These are phyloP conservation scores for Caenorhabditis imperialis DNA, from an alignment of 2,888 invertebrate species.

Conservation along the genomic window DNA sequence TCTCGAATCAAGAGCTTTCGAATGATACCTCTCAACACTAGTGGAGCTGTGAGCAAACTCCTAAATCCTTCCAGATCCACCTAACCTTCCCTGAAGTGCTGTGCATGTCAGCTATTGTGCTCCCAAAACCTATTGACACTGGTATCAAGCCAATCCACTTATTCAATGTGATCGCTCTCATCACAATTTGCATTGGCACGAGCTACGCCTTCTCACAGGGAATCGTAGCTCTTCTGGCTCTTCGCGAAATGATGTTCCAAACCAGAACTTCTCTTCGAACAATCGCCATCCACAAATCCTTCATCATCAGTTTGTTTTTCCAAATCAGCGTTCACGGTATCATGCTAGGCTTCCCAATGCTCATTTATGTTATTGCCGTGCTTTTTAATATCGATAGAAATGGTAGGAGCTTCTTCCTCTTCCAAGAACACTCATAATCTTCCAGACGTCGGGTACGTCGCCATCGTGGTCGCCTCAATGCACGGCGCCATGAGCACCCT, in stretches of 20 bases:
- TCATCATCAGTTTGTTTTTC: conserved; percentile 37
- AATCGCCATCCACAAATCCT: conserved; percentile 30
- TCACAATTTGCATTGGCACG: conserved; percentile 16
- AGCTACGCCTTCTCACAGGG: conserved; percentile 11
- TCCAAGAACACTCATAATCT: too few relatives aligned
- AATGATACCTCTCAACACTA: too few relatives aligned
- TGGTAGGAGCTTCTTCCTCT: too few relatives aligned
- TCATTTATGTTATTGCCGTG: conserved; percentile 25
- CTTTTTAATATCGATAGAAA: conserved; percentile 26
- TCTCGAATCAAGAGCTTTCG: too few relatives aligned
- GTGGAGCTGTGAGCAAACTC: neutral
- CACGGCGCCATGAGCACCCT: conserved; percentile 48
- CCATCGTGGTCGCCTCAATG: conserved; percentile 33
- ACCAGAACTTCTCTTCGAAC: conserved; percentile 30
- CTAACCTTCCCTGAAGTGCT: conserved; percentile 27
- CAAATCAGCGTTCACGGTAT: conserved; percentile 33
- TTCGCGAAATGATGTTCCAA: conserved; percentile 22
- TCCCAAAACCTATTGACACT: conserved; percentile 5
- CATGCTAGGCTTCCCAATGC: conserved; percentile 34
- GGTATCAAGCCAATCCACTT: conserved; percentile 41
- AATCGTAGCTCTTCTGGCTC: conserved; percentile 9
- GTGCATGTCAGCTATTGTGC: conserved; percentile 23
- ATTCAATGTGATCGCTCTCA: conserved; percentile 25
- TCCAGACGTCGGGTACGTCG: conserved; percentile 37
- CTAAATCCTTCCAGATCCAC: conserved; percentile 11